Base-by-base conservation (phyloP, 1,140 invertebrate species). In the Leptinotarsa lineolata region DNA sequence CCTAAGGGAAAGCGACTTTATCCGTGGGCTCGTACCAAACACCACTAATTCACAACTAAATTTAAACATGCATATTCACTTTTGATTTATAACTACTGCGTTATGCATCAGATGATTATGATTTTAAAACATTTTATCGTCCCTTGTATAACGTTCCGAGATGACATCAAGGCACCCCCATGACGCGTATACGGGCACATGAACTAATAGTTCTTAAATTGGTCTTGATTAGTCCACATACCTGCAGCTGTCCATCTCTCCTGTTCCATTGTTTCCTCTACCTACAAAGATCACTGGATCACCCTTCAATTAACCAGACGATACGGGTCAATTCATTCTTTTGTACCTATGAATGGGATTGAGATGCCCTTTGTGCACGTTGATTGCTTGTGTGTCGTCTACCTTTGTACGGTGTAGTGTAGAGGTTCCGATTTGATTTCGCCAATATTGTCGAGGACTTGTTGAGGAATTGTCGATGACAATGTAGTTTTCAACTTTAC, bases 171-270 rank as follows among this genome's bases (percentile, higher is more conserved):
- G 77, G 78, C 74, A 75, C 80, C 80, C 80, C 76, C 73, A 81
- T 81, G 73, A 70, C 72, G 64, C 22, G 64, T 72, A 81, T 81
- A 81, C 80, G 80, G 80, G 79, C 74, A 65, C 74, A 65, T 64
- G 74, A 77, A 78, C 77, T 82, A 81, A 82, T 82, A 82, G 77
- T 78, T 78, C 79, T 79, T 80, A 80, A 82, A 82, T 81, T 82
- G 78, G 77, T 76, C 70, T 76, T 82, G 81, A 82, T 82, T 81
- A 81, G 79, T 76, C 77, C 77, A 78, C 81, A 80, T 82, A 82
- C 81, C 81, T 82, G 81, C 81, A 82, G 80, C 80, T 81, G 79
- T 77, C 77, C 71, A 70, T 22, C 74, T 68, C 48, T 70, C 70
- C 16, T 68, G 66, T 75, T 72, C 71, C 48, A 75, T 72, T 74